Percentiles rank a stretch among this genome's conserved stretches.
Conservation (phyloP, 1,140 invertebrate species). For the Drosophila bifasciata region DNA sequence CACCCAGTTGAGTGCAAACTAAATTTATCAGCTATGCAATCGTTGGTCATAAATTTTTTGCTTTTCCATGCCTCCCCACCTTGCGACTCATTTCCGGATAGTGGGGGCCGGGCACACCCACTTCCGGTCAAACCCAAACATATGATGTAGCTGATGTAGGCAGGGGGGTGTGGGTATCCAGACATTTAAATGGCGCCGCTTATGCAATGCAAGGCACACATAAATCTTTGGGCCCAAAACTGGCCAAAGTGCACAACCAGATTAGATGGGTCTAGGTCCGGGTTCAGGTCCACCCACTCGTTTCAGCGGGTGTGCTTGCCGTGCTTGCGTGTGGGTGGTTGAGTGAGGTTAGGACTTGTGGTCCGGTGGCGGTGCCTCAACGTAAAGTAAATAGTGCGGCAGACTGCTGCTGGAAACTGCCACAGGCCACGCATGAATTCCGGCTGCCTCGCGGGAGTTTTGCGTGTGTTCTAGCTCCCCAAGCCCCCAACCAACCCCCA, state of each 20-base stretch:
- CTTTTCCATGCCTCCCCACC: neutral
- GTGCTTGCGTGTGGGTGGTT: neutral
- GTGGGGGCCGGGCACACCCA: slow-evolving; percentile 18
- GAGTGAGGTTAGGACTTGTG: slow-evolving; percentile 2
- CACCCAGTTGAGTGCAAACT: slow-evolving; percentile 60
- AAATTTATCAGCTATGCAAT: slow-evolving; percentile 77
- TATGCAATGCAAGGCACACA: slow-evolving; percentile 73
- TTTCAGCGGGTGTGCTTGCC: slow-evolving; percentile 7
- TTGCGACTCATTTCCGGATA: neutral
- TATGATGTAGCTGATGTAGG: slow-evolving; percentile 44
- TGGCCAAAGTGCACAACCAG: slow-evolving; percentile 55
- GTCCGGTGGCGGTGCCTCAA: too few species aligned
- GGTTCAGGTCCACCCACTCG: too few species aligned
- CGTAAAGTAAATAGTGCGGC: slow-evolving; percentile 35
- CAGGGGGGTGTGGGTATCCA: neutral
- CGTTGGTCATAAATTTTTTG: slow-evolving; percentile 69
- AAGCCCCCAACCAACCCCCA: too few species aligned
- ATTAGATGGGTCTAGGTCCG: slow-evolving; percentile 63
- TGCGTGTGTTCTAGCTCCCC: slow-evolving; percentile 29
- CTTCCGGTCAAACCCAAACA: slow-evolving; percentile 38
- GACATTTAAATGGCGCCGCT: slow-evolving; percentile 72
- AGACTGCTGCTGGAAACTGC: slow-evolving; percentile 19
- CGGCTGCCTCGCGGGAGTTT: slow-evolving; percentile 32
- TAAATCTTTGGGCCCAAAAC: slow-evolving; percentile 66
- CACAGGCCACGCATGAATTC: slow-evolving; percentile 38